Evolutionary conservation across 2,888 invertebrate genomes (phyloP), one percentile per base, ranked within the genome.

Genomic region (Eudemis profundana): DNA sequence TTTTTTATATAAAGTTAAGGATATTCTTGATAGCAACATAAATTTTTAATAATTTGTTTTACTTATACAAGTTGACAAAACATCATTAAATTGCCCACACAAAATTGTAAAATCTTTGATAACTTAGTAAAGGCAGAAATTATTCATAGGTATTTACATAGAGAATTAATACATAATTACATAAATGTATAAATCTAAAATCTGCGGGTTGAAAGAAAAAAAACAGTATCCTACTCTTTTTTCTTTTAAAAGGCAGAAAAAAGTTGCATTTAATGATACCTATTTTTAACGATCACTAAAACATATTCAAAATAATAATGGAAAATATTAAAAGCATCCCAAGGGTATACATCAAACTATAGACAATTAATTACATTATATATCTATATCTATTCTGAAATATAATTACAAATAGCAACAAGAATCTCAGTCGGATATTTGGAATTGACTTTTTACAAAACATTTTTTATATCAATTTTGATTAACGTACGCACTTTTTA

Each of bases 391-490:
- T 64, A 68, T 53, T 61, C 47, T 38, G 56, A 60, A 51, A 51
- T 59, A 59, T 61, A 61, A 53, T 72, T 74, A 74, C 66, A 71
- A 69, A 73, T 78, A 84, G 83, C 82, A 85, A 85, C 83, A 85
- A 79, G 83, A 87, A 82, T 83, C 81, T 88, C 83, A 86, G 82
- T 85, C 80, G 76, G 78, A 77, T 78, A 75, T 74, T 74, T 69
- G 73, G 81, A 87, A 86, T 87, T 87, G 87, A 87, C 87, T 73
- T 73, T 72, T 72, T 70, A 72, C 72, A 76, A 69, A 73, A 73
- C 72, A 69, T 71, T 42, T 42, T 17, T 36, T 36, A 36, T 42
- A 40, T 17, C 10, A 29, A 40, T 46, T 17, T 12, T 7, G 7
- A 19, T 27, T 57, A 50, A 64, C 42, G 38, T 40, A 42, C 70